phyloP scores from a whole-genome alignment of 2,113 vertebrate genomes.

The Cyprinodon variegatus region DNA sequence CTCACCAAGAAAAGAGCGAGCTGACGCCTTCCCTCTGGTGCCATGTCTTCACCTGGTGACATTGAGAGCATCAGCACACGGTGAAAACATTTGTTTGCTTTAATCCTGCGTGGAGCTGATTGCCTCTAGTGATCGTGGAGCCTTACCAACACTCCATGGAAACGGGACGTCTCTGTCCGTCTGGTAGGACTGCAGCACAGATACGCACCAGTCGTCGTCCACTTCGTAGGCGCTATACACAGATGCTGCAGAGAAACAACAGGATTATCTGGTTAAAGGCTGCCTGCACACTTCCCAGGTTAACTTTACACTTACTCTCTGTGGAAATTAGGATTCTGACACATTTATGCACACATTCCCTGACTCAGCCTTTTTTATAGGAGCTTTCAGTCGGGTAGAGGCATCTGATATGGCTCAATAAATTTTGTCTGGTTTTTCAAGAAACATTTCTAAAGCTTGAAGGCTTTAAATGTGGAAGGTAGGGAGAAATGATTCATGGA shows the following conservation, averaged over 20 bases:
- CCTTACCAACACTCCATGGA: constrained; percentile 91
- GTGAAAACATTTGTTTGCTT: background rate
- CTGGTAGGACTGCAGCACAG: constrained; percentile 88
- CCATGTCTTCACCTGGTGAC: constrained; percentile 87
- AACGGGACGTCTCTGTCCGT: constrained; percentile 80
- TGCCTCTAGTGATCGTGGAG: constrained; percentile 11
- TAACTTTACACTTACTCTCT: background rate
- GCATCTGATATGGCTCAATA: background rate
- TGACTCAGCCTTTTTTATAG: no score
- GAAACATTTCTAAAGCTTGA: background rate
- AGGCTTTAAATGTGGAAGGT: background rate
- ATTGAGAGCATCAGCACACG: constrained; percentile 3
- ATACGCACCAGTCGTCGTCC: constrained; percentile 90
- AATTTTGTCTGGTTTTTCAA: background rate
- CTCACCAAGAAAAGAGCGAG: constrained; percentile 89
- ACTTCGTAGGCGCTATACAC: constrained; percentile 86
- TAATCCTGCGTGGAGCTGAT: background rate
- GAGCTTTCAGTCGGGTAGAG: background rate
- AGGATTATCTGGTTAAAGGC: background rate
- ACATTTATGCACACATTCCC: background rate
- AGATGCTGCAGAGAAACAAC: constrained; percentile 70
- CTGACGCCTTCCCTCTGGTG: constrained; percentile 77
- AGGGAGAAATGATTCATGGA: background rate
- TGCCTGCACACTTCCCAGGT: background rate
- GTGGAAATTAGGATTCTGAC: background rate